Conservation (phyloP, 2,113 vertebrate genomes). For the Myodes glareolus region DNA sequence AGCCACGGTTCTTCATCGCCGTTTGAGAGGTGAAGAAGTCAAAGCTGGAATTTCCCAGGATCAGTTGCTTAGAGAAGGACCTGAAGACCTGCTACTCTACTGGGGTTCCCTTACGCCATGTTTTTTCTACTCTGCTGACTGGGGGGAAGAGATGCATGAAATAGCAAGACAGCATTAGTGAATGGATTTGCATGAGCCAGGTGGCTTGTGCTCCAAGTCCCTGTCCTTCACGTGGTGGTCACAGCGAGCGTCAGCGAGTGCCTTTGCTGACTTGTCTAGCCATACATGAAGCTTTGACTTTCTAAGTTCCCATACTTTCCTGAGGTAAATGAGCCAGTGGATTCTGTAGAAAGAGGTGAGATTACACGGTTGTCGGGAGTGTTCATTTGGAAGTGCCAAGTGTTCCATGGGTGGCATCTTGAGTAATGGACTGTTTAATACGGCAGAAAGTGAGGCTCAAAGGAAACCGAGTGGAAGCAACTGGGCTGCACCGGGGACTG, state of each 20-base stretch:
- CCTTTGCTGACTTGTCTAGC: background rate
- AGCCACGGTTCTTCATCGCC: background rate
- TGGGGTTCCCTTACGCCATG: too few species aligned
- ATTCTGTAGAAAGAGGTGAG: background rate
- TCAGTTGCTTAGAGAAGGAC: background rate
- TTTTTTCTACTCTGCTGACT: background rate
- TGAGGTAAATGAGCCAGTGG: background rate
- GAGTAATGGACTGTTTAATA: background rate
- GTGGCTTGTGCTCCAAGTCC: background rate
- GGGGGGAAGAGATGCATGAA: background rate
- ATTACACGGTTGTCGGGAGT: background rate
- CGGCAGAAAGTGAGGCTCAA: background rate
- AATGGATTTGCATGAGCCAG: fast-evolving
- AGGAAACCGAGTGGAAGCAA: background rate
- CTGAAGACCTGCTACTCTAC: background rate
- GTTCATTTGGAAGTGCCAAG: background rate
- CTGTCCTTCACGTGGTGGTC: too few species aligned
- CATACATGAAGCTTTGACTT: background rate
- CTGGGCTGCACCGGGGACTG: background rate
- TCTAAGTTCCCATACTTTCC: background rate
- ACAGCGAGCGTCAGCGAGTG: fast-evolving
- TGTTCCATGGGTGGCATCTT: background rate
- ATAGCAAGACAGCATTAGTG: too few species aligned
- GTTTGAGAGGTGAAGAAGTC: background rate
- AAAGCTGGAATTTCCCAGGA: background rate